Percentiles rank a stretch among this genome's conserved stretches.
These are phyloP conservation scores for Alethe castanea DNA, from an alignment of 2,113 vertebrate genomes.

Conservation along the genomic window DNA sequence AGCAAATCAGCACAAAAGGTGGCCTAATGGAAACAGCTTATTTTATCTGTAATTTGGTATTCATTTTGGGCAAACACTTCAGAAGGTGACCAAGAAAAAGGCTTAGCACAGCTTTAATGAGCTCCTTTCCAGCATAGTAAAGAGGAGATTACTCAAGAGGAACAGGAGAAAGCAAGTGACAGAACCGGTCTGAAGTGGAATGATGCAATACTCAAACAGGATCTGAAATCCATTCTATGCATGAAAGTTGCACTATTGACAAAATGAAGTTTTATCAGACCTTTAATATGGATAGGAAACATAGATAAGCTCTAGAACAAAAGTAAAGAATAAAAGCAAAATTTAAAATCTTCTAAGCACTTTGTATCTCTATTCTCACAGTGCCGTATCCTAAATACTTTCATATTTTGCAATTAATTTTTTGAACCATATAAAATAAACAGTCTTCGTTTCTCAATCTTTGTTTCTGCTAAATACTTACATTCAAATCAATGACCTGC, in stretches of 20 bases:
- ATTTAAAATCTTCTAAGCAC: neutral
- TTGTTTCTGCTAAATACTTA: neutral
- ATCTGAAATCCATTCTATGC: neutral
- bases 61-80: neutral
- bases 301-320: neutral
- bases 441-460: neutral
- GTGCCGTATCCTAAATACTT: neutral
- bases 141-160: neutral
- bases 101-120: neutral
- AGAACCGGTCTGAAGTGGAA: conserved; percentile 15
- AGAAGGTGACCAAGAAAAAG: neutral
- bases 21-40: neutral
- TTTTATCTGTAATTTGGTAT: neutral
- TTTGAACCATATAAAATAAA: neutral
- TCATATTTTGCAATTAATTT: neutral
- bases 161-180: conserved; percentile 8
- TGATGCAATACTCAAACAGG: conserved; percentile 25
- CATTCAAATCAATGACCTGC: neutral
- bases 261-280: neutral
- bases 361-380: neutral
- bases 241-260: neutral
- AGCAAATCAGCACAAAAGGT: neutral
- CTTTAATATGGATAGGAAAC: neutral
- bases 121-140: neutral
- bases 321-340: neutral